Conservation (phyloP, 1,140 invertebrate species). For the Pseudomyrmex gracilis region DNA sequence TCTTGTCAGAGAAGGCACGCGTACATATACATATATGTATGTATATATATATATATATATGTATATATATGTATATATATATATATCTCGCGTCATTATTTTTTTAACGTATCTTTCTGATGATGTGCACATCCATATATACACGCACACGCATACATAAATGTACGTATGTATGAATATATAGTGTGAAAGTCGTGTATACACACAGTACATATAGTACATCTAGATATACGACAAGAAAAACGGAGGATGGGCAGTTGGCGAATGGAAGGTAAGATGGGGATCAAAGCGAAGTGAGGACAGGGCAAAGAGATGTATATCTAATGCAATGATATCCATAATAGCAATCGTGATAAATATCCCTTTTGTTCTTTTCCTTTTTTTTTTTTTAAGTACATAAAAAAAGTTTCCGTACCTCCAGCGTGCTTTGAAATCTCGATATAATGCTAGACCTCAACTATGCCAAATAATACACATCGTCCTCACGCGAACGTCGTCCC, state of each 20-base stretch:
- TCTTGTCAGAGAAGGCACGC: constrained; percentile 73
- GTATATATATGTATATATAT: constrained; percentile 58
- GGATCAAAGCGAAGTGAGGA: background rate
- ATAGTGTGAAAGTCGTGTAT: constrained; percentile 27
- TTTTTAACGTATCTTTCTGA: no score
- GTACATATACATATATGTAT: constrained; percentile 70
- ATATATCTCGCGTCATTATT: constrained; percentile 12
- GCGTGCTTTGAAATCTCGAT: constrained; percentile 5
- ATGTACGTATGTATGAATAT: constrained; percentile 36
- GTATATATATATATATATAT: constrained; percentile 58
- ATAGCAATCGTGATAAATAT: constrained; percentile 63
- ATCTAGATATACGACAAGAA: constrained; percentile 65
- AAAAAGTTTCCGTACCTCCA: constrained; percentile 41
- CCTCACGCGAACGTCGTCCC: constrained; percentile 11
- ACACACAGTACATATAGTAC: constrained; percentile 30
- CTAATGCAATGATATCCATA: constrained; percentile 53
- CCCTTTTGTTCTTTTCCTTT: background rate
- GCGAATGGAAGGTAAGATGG: background rate
- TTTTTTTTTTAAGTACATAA: constrained; percentile 54
- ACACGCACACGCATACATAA: constrained; percentile 55
- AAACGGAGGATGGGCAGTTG: constrained; percentile 14
- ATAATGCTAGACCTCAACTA: constrained; percentile 39
- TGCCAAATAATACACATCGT: background rate
- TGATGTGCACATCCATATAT: constrained; percentile 25
- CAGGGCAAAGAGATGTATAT: constrained; percentile 39